phyloP scores from a whole-genome alignment of 1,140 invertebrate genomes.

The Portunus trituberculatus region DNA sequence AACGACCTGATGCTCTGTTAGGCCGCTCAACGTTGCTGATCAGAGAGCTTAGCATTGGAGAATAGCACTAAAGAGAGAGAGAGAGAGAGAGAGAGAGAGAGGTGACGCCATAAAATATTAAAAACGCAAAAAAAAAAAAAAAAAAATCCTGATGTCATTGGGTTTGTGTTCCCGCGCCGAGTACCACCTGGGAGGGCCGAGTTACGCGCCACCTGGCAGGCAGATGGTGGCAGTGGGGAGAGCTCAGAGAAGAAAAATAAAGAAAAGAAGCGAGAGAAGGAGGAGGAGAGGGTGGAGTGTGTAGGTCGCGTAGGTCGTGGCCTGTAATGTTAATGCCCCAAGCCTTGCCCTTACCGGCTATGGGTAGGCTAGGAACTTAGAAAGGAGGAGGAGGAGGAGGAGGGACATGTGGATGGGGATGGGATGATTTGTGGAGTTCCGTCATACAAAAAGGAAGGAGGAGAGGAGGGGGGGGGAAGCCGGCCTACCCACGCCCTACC shows the following conservation, averaged over 20 bases:
- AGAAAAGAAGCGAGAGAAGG: neutral
- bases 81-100: too few species aligned
- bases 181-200: too few species aligned
- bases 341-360: neutral
- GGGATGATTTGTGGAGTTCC: neutral
- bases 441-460: neutral
- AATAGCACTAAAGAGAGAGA: too few species aligned
- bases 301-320: neutral
- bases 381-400: conserved; percentile 35
- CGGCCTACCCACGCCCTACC: neutral
- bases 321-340: neutral
- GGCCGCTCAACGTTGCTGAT: too few species aligned
- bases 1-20: too few species aligned
- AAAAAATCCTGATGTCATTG: neutral
- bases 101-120: neutral
- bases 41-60: too few species aligned
- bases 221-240: too few species aligned
- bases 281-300: neutral
- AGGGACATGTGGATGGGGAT: neutral
- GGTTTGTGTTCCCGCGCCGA: too few species aligned
- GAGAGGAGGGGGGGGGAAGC: neutral
- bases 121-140: neutral
- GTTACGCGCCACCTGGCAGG: neutral
- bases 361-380: neutral
- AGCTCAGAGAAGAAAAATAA: neutral